Evolutionary conservation across 2,888 invertebrate genomes (phyloP).

Genomic region (Cremastinae sp.): DNA sequence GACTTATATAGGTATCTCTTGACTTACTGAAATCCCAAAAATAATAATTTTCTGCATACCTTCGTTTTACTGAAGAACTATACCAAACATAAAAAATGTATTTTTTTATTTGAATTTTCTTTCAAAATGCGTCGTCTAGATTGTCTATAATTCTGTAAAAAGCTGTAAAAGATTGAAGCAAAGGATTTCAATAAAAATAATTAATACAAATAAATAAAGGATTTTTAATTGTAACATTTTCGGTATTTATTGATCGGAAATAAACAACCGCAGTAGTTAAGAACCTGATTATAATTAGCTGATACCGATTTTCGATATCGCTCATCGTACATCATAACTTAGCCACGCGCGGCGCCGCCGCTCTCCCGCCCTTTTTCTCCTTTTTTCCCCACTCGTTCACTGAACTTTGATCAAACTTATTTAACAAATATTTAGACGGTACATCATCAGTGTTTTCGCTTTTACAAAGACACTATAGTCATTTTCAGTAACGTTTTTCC

Average conservation of each 20-base stretch:
- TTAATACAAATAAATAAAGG: not conserved
- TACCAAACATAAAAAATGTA: too few species aligned
- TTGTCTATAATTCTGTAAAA: too few species aligned
- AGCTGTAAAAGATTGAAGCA: not conserved
- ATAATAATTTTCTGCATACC: too few species aligned
- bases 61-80: too few species aligned
- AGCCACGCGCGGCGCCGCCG: slow-evolving; percentile 30
- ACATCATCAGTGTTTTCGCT: slow-evolving; percentile 22
- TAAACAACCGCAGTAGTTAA: slow-evolving; percentile 52
- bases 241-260: slow-evolving; percentile 57
- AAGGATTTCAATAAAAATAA: not conserved
- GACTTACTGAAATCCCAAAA: too few species aligned
- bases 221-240: slow-evolving; percentile 52
- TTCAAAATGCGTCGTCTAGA: too few species aligned
- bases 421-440: slow-evolving; percentile 51
- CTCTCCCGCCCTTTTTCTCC: slow-evolving; percentile 10
- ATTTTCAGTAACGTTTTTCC: slow-evolving; percentile 13
- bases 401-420: slow-evolving; percentile 46
- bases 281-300: slow-evolving; percentile 47
- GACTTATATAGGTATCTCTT: too few species aligned
- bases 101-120: too few species aligned
- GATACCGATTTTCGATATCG: slow-evolving; percentile 37
- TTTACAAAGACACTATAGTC: slow-evolving; percentile 9
- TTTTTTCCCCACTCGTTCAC: slow-evolving; percentile 10
- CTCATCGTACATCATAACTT: slow-evolving; percentile 19